phyloP scores from a whole-genome alignment of 1,140 invertebrate genomes.

The Danaus melanippus region DNA sequence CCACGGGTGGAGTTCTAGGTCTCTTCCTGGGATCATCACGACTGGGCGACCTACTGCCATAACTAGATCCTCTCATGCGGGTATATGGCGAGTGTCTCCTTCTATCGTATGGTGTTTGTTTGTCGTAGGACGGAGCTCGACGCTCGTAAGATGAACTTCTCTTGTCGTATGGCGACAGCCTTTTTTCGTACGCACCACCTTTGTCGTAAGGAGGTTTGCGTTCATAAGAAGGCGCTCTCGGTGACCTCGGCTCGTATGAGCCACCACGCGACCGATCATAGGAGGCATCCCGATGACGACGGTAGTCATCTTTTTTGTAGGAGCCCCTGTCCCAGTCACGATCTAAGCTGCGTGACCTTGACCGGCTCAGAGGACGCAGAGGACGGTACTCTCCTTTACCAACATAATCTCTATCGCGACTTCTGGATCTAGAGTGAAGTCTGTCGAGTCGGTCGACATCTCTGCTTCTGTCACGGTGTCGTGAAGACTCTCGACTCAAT shows the following conservation, averaged over 20 bases:
- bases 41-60: slow-evolving; percentile 63
- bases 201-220: slow-evolving; percentile 58
- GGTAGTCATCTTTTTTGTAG: slow-evolving; percentile 70
- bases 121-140: slow-evolving; percentile 61
- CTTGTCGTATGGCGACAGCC: slow-evolving; percentile 59
- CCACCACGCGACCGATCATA: slow-evolving; percentile 38
- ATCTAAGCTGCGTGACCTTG: slow-evolving; percentile 60
- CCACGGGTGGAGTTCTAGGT: slow-evolving; percentile 71
- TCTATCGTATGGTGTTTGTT: slow-evolving; percentile 52
- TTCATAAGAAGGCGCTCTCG: slow-evolving; percentile 60
- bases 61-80: slow-evolving; percentile 56
- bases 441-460: slow-evolving; percentile 55
- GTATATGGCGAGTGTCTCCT: slow-evolving; percentile 63
- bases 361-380: slow-evolving; percentile 57
- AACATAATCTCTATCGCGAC: slow-evolving; percentile 69
- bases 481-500: slow-evolving; percentile 34
- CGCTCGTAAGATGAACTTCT: slow-evolving; percentile 62
- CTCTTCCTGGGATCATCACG: slow-evolving; percentile 72
- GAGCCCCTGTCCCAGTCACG: slow-evolving; percentile 66
- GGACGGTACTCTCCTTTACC: slow-evolving; percentile 67
- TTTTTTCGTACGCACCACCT: slow-evolving; percentile 51
- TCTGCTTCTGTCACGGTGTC: slow-evolving; percentile 48
- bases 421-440: slow-evolving; percentile 68
- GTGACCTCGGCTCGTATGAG: slow-evolving; percentile 49
- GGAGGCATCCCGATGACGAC: slow-evolving; percentile 56